phyloP scores from a whole-genome alignment of 1,140 invertebrate genomes.

The Bathynomus jamesi region DNA sequence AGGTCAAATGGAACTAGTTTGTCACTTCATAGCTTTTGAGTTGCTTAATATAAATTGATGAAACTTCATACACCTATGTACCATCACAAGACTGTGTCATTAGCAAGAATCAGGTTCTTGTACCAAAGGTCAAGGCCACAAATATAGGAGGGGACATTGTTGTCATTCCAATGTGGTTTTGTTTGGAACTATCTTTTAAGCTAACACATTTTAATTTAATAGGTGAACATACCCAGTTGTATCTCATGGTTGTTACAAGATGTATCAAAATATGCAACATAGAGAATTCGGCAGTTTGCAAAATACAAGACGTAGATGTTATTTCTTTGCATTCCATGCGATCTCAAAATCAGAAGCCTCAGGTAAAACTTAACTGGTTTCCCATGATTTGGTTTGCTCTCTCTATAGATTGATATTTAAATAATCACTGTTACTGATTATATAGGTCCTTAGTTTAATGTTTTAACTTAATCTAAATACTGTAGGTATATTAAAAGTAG shows the following conservation, averaged over 20 bases:
- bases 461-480: background rate
- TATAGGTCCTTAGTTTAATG: background rate
- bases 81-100: too few relatives aligned
- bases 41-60: too few relatives aligned
- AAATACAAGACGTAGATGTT: constrained; percentile 34
- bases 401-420: constrained; percentile 44
- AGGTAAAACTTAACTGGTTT: constrained; percentile 12
- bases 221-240: constrained; percentile 44
- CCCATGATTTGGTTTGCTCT: too few relatives aligned
- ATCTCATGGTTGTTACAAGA: constrained; percentile 49
- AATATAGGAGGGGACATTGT: too few relatives aligned
- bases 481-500: background rate
- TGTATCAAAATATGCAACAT: constrained; percentile 51
- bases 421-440: constrained; percentile 47
- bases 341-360: constrained; percentile 63
- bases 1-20: too few relatives aligned
- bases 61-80: too few relatives aligned
- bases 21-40: too few relatives aligned
- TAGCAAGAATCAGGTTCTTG: too few relatives aligned
- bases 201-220: constrained; percentile 25
- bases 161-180: too few relatives aligned
- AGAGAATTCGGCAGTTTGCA: constrained; percentile 42
- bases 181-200: too few relatives aligned
- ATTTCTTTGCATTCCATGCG: constrained; percentile 30
- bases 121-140: too few relatives aligned